Evolutionary conservation across 2,797 vertebrate genomes (phyloP), one percentile per base, ranked within the genome.

Genomic region (Pipistrellus pipistrellus): DNA sequence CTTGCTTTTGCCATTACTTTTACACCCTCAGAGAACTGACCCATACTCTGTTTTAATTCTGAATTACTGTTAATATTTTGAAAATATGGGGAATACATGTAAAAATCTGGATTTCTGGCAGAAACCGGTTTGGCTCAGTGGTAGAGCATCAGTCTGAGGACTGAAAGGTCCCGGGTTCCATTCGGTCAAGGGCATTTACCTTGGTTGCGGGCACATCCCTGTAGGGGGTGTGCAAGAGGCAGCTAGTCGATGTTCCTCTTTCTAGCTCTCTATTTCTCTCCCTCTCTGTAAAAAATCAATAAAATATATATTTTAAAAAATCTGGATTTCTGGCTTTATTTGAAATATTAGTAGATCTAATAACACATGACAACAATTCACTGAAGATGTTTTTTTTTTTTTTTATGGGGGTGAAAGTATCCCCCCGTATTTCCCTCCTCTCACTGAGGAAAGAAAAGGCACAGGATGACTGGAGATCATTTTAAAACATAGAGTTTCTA

Each of bases 321-420:
- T 84, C 53, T 84, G 23, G 0, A 44, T 84, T 81, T 73, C 14
- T 92, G 38, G 2, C 6, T 71, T 57, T 35, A 80, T 51, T 93
- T 85, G 38, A 89, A 95, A 75, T 87, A 83, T 30, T 6, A 27
- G 77, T 80, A 77, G 14, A 82, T 71, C 41, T 30, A 62, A 62
- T 62, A 14, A 14, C 27, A 30, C 59, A 14, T 62, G 27, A 62
- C 59, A 62, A 59, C 27, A 59, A 59, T 59, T 59, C 57, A 59
- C 57, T 59, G 57, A 59, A 27, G 25, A 30, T 59, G 55, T 7
- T 13, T 62, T 14, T 30, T 7, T 13, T 62, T 14, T 30, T 62
- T 62, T 62, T 62, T 13, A 30, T 27, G 12, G 57, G 57, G 27
- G 57, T 44, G 4, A 4, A 18, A 44, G 13, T 2, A 23, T 62